phyloP scores from a whole-genome alignment of 1,140 invertebrate species.

The Drosophila navojoa region DNA sequence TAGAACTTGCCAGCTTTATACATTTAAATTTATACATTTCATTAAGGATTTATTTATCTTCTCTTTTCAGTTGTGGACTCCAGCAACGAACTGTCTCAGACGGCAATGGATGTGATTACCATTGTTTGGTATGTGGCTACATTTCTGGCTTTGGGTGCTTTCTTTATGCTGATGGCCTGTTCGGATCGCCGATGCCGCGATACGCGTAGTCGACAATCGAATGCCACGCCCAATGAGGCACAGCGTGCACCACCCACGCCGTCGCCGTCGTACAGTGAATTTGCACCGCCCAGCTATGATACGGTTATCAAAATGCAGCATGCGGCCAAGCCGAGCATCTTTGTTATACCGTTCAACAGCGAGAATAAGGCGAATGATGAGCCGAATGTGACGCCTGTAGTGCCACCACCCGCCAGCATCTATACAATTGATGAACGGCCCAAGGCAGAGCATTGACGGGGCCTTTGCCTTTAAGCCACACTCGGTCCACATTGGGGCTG shows the following conservation, averaged over 20 bases:
- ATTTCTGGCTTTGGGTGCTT: conserved; percentile 77
- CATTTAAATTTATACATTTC: neutral
- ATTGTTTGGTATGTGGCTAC: conserved; percentile 83
- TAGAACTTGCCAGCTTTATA: too few relatives aligned
- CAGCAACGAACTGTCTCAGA: conserved; percentile 75
- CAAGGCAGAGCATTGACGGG: conserved; percentile 42
- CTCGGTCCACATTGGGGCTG: neutral
- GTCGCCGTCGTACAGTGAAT: conserved; percentile 82
- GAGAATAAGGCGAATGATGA: conserved; percentile 49
- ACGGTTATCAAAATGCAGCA: conserved; percentile 81
- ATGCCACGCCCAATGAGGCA: conserved; percentile 40
- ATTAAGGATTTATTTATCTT: conserved; percentile 6
- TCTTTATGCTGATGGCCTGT: conserved; percentile 83
- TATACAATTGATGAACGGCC: conserved; percentile 76
- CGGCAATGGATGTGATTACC: conserved; percentile 83
- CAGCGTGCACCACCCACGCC: conserved; percentile 74
- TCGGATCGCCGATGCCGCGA: conserved; percentile 75
- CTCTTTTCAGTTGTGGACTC: conserved; percentile 59
- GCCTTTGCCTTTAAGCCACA: neutral
- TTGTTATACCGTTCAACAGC: conserved; percentile 74
- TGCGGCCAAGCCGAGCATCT: conserved; percentile 71
- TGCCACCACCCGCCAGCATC: conserved; percentile 49
- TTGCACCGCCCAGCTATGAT: conserved; percentile 81
- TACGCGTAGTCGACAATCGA: conserved; percentile 36
- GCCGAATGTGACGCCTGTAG: conserved; percentile 1